These are phyloP conservation scores for Clanis bilineata DNA, from an alignment of 2,888 invertebrate species.

Conservation along the genomic window DNA sequence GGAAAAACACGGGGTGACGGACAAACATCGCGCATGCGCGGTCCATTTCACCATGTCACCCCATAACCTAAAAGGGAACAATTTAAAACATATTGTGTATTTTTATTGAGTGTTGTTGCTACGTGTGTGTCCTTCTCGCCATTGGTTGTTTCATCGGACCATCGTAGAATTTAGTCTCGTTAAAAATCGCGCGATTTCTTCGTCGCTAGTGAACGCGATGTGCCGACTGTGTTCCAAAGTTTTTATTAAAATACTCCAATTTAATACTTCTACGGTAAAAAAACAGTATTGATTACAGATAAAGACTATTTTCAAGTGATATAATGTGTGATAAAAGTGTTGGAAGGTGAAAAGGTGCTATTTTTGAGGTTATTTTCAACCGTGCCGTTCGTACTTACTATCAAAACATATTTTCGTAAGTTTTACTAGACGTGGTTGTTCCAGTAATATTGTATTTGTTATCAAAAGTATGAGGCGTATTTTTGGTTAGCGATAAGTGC, in stretches of 20 bases:
- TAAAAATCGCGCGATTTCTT: constrained; percentile 18
- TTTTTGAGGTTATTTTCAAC: constrained; percentile 39
- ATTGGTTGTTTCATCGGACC: constrained; percentile 47
- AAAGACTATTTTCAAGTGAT: constrained; percentile 6
- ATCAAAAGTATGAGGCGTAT: neutral
- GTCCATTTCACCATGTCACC: constrained; percentile 30
- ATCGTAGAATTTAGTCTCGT: constrained; percentile 40
- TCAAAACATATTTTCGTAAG: constrained; percentile 20
- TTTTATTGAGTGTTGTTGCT: constrained; percentile 24
- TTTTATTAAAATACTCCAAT: neutral
- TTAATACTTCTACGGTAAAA: neutral
- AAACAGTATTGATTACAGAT: neutral
- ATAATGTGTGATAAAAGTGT: constrained; percentile 16
- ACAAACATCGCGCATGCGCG: constrained; percentile 45
- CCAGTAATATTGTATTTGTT: neutral
- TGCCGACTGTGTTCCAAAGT: constrained; percentile 17
- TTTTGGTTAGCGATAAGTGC: neutral
- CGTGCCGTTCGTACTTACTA: constrained; percentile 15
- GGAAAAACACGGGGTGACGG: constrained; percentile 5
- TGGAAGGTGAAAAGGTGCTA: constrained; percentile 19
- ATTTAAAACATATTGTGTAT: constrained; percentile 29
- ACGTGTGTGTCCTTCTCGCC: constrained; percentile 25
- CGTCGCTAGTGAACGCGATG: neutral
- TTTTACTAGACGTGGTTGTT: neutral
- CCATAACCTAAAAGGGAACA: constrained; percentile 44